Evolutionary conservation across 2,888 invertebrate genomes (phyloP), one percentile per base, ranked within the genome.

Genomic region (Agonum fuliginosum): DNA sequence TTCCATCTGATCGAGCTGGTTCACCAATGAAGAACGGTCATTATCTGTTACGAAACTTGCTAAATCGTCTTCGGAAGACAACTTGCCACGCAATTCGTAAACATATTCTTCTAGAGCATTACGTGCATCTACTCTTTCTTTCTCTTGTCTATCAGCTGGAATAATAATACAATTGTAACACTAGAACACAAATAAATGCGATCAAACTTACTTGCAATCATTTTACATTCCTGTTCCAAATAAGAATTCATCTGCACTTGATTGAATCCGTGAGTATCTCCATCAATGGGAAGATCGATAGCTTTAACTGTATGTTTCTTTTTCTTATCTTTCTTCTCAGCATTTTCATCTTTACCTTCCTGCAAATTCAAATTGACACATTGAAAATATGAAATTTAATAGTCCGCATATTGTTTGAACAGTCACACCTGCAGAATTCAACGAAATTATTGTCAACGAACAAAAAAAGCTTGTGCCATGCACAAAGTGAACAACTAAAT

Each of bases 91-190:
- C 87, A 98, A 90, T 83, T 98, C 98, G 86, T 99, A 99, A 27
- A 99, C 97, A 84, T 97, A 99, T 87, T 99, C 99, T 86, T 99
- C 99, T 0, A 99, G 91, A 1, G 97, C 95, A 87, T 99, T 99
- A 83, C 98, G 95, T 0, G 97, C 97, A 87, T 99, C 98, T 3
- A 96, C 93, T 65, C 98, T 92, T 85, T 98, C 97, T 83, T 97
- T 98, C 88, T 99, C 99, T 84, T 95, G 94, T 79, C 93, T 91
- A 86, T 99, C 99, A 82, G 94, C 94, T 73, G 91, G 90, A 82
- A 94, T 19, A 83, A 81, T 76, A 58, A 77, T 78, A 78, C 71
- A 73, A n/a, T 17, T 22, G 20, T 54, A 54, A n/a, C n/a, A n/a
- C n/a, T n/a, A n/a, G n/a, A n/a, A n/a, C n/a, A n/a, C 4, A 17